phyloP scores from a whole-genome alignment of 1,140 invertebrate genomes.

The Platyscapa corneri region DNA sequence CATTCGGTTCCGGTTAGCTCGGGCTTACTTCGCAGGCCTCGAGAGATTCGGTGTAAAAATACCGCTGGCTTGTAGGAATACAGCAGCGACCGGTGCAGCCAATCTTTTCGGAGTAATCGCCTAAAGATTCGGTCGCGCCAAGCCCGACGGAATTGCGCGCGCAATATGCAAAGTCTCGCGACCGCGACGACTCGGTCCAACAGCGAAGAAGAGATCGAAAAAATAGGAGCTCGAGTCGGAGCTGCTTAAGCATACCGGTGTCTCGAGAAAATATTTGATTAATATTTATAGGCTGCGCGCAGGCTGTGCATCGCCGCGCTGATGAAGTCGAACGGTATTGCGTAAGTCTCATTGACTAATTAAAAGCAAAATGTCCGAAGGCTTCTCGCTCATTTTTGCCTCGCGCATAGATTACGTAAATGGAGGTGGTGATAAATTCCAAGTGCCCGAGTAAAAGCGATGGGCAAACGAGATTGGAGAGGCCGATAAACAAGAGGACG shows the following conservation, averaged over 20 bases:
- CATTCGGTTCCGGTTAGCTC: slow-evolving; percentile 1
- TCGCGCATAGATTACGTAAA: neutral
- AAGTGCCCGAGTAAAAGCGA: neutral
- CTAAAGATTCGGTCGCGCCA: too few species aligned
- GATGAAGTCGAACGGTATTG: neutral
- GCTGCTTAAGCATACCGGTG: neutral
- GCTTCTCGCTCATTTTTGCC: neutral
- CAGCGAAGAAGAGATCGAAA: neutral
- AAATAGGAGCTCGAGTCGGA: too few species aligned
- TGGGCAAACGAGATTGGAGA: neutral
- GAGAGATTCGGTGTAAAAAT: neutral
- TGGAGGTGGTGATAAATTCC: neutral
- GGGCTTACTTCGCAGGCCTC: neutral
- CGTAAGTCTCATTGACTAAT: slow-evolving; percentile 19
- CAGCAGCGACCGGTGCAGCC: neutral
- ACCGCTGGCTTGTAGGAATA: neutral
- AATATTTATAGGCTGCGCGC: slow-evolving; percentile 3
- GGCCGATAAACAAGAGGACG: neutral
- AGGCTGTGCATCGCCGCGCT: neutral
- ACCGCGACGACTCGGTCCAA: too few species aligned
- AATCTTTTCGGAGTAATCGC: too few species aligned
- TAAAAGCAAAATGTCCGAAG: slow-evolving; percentile 9
- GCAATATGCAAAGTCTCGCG: too few species aligned
- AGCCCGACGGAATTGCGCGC: too few species aligned
- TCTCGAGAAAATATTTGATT: slow-evolving; percentile 8